Evolutionary conservation across 1,140 invertebrate species (phyloP).

Genomic region (Drosophila biarmipes): DNA sequence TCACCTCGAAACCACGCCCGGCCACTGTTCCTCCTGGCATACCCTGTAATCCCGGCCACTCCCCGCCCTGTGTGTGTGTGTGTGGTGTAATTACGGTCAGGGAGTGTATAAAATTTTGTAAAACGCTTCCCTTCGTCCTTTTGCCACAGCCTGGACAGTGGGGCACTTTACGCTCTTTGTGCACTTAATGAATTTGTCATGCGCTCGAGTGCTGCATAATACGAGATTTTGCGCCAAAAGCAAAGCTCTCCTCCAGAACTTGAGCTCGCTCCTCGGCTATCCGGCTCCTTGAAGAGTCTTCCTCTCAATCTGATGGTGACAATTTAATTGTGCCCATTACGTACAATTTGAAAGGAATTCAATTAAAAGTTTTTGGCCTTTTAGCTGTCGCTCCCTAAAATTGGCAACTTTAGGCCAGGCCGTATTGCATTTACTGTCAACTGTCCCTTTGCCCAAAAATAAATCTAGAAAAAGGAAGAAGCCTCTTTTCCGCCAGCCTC

Average conservation of each 20-base stretch:
- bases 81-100: conserved; percentile 74
- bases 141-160: conserved; percentile 11
- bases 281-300: conserved; percentile 5
- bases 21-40: conserved; percentile 15
- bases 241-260: conserved; percentile 17
- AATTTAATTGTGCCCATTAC: conserved; percentile 78
- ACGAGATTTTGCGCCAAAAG: conserved; percentile 53
- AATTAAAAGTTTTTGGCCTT: conserved; percentile 74
- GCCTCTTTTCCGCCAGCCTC: conserved; percentile 6
- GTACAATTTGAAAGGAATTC: conserved; percentile 74
- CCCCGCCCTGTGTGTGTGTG: not conserved
- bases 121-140: conserved; percentile 40
- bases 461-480: not conserved
- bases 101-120: conserved; percentile 72
- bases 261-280: conserved; percentile 5
- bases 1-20: conserved; percentile 55
- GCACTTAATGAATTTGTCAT: conserved; percentile 77
- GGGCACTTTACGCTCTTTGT: conserved; percentile 71
- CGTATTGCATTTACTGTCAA: conserved; percentile 31
- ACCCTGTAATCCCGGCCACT: conserved; percentile 7
- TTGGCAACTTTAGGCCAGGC: conserved; percentile 43
- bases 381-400: conserved; percentile 23
- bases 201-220: conserved; percentile 64
- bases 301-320: conserved; percentile 55
- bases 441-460: not conserved